phyloP scores from a whole-genome alignment of 2,797 vertebrate genomes.

The Oreonectes daqikongensis region DNA sequence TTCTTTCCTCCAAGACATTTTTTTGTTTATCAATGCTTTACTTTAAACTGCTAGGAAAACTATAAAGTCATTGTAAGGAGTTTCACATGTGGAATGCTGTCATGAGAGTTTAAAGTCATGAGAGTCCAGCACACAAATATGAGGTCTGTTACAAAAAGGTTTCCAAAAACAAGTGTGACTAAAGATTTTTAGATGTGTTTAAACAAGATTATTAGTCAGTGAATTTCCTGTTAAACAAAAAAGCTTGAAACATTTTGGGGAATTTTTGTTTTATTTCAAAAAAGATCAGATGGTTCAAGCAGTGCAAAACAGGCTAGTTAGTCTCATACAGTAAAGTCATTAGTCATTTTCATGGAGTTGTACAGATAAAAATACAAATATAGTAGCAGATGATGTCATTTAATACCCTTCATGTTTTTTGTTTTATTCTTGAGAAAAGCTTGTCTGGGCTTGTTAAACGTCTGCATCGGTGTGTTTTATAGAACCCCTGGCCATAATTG shows the following conservation, averaged over 20 bases:
- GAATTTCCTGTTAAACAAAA: background rate
- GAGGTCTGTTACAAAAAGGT: background rate
- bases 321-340: background rate
- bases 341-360: background rate
- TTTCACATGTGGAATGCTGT: constrained; percentile 13
- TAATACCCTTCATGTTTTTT: constrained; percentile 58
- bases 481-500: constrained; percentile 73
- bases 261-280: too few relatives aligned
- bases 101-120: background rate
- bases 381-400: constrained; percentile 66
- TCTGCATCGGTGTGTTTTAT: constrained; percentile 79
- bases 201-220: background rate
- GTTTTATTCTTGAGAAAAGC: constrained; percentile 65
- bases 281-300: background rate
- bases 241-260: background rate
- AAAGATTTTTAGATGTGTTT: background rate
- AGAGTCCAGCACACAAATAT: background rate
- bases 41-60: background rate
- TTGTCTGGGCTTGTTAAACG: constrained; percentile 72
- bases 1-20: background rate
- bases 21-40: constrained; percentile 10
- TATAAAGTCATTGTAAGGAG: constrained; percentile 4
- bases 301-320: background rate
- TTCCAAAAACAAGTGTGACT: background rate
- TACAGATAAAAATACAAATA: constrained; percentile 47